phyloP scores from a whole-genome alignment of 2,797 vertebrate genomes.

The Cetoscarus ocellatus region DNA sequence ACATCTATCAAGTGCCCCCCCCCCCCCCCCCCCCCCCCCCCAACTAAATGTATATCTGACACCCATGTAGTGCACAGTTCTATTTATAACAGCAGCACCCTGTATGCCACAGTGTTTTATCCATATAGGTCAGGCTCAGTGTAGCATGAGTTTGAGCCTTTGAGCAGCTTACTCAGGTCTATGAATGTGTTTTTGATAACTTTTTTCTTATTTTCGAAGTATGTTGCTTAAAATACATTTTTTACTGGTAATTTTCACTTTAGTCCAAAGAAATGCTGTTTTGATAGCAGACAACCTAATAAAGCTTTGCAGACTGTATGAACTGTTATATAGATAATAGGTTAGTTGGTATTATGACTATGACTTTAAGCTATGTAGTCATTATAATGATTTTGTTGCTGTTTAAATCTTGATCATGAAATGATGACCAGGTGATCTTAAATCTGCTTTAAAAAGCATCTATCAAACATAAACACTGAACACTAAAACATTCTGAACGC shows the following conservation, averaged over 20 bases:
- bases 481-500: too few relatives aligned
- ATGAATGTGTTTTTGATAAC: neutral
- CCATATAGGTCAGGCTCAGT: constrained; percentile 47
- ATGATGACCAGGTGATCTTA: too few relatives aligned
- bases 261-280: neutral
- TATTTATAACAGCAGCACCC: constrained; percentile 53
- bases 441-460: too few relatives aligned
- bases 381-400: too few relatives aligned
- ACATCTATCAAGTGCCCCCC: constrained; percentile 15
- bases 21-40: neutral
- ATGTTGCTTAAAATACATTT: neutral
- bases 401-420: too few relatives aligned
- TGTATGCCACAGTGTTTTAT: constrained; percentile 41
- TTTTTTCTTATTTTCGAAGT: neutral
- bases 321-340: neutral
- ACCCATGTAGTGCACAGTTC: constrained; percentile 23
- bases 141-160: constrained; percentile 2
- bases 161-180: neutral
- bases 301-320: neutral
- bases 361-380: too few relatives aligned
- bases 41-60: constrained; percentile 12
- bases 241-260: neutral
- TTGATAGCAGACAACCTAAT: neutral
- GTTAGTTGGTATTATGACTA: too few relatives aligned
- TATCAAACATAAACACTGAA: too few relatives aligned